Percentiles rank a stretch among this genome's conserved stretches.
Evolutionary conservation across 64 coral and sea anemone species (phyloP).

Genomic region (Orbicella faveolata): DNA sequence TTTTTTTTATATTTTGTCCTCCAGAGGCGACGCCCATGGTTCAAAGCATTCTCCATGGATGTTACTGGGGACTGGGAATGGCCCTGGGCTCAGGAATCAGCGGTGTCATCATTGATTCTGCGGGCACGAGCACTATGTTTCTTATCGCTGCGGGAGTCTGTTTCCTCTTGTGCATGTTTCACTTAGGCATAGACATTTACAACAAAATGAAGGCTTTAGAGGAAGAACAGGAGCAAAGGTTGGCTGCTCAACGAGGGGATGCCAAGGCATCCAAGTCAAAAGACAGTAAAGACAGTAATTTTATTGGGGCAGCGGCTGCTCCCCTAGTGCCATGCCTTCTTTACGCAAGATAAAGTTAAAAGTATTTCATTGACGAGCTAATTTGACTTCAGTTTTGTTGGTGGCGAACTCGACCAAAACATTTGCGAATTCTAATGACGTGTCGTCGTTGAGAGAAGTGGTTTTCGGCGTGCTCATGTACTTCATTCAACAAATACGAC

Average conservation of each 20-base stretch:
- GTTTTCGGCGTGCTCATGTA: no score
- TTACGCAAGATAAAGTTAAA: slow-evolving; percentile 59
- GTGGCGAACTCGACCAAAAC: no score
- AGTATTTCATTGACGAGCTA: not conserved
- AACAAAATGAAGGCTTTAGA: slow-evolving; percentile 68
- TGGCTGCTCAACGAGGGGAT: slow-evolving; percentile 1
- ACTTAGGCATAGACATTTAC: slow-evolving; percentile 48
- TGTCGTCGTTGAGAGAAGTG: no score
- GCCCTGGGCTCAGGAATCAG: slow-evolving; percentile 75
- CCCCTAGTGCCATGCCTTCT: slow-evolving; percentile 89
- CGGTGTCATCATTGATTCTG: slow-evolving; percentile 64
- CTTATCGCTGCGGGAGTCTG: slow-evolving; percentile 43
- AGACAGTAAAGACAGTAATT: slow-evolving; percentile 28
- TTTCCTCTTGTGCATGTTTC: slow-evolving; percentile 57
- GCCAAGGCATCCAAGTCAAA: slow-evolving; percentile 1
- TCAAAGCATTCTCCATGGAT: slow-evolving; percentile 87
- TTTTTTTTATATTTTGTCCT: not conserved
- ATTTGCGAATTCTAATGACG: no score
- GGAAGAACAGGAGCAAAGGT: slow-evolving; percentile 28
- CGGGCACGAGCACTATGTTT: slow-evolving; percentile 57
- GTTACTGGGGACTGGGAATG: slow-evolving; percentile 92
- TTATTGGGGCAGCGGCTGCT: slow-evolving; percentile 87
- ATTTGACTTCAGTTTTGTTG: no score
- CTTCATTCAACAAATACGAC: no score
- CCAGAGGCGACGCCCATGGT: slow-evolving; percentile 71